phyloP scores from a whole-genome alignment of 2,888 invertebrate genomes.

The Pterostichus madidus region DNA sequence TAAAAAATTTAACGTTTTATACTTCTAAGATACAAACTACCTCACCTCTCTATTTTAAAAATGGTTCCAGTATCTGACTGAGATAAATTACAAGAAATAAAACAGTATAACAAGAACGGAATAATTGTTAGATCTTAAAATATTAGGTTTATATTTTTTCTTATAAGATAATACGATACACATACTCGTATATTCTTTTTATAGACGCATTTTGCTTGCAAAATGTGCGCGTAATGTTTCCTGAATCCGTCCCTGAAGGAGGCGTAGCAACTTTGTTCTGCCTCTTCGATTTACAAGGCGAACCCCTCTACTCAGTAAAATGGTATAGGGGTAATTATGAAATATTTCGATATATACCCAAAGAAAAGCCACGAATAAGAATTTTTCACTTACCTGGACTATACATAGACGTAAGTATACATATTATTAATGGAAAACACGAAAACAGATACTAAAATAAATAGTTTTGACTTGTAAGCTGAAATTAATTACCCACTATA shows the following conservation, averaged over 20 bases:
- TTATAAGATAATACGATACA: background rate
- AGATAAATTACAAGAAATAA: background rate
- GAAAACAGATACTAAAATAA: conserved; percentile 36
- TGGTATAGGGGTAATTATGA: conserved; percentile 85
- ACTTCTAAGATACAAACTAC: background rate
- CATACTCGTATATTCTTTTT: too few species aligned
- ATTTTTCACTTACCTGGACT: conserved; percentile 84
- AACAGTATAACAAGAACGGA: background rate
- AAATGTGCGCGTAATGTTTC: conserved; percentile 59
- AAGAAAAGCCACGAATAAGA: conserved; percentile 83
- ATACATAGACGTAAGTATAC: conserved; percentile 82
- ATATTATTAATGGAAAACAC: conserved; percentile 4
- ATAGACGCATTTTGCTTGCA: conserved; percentile 27
- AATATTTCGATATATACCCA: conserved; percentile 85
- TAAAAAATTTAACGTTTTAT: conserved; percentile 14
- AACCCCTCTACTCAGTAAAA: conserved; percentile 84
- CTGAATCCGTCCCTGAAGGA: conserved; percentile 72
- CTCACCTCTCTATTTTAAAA: background rate
- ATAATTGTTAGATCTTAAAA: background rate
- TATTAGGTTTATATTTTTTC: background rate
- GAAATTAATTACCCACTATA: conserved; percentile 43
- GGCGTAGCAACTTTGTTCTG: conserved; percentile 82
- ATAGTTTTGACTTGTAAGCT: conserved; percentile 38
- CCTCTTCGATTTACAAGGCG: conserved; percentile 83
- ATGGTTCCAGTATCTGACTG: conserved; percentile 2